phyloP scores from a whole-genome alignment of 2,888 invertebrate genomes.

The Prosopocoilus inquinatus region DNA sequence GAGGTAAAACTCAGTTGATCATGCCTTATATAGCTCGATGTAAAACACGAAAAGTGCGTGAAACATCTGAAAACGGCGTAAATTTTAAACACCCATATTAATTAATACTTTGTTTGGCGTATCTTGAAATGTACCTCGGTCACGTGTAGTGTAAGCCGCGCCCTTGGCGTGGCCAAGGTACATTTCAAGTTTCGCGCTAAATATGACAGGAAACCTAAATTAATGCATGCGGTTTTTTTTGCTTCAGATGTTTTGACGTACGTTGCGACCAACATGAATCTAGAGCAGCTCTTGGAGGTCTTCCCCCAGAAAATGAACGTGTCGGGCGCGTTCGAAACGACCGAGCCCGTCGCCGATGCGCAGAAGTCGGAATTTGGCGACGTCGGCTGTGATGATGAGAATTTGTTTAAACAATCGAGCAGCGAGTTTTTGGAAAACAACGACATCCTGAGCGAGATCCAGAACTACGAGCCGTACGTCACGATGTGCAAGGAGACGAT shows the following conservation, averaged over 20 bases:
- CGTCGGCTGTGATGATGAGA: conserved; percentile 10
- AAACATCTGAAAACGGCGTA: too few species aligned
- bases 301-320: conserved; percentile 47
- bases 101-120: too few species aligned
- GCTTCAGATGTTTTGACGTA: conserved; percentile 51
- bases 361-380: neutral
- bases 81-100: too few species aligned
- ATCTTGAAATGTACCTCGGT: too few species aligned
- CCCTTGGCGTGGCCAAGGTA: too few species aligned
- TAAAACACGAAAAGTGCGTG: too few species aligned
- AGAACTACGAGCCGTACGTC: conserved; percentile 51
- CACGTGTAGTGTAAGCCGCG: too few species aligned
- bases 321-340: conserved; percentile 10
- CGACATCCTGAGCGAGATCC: conserved; percentile 46
- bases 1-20: too few species aligned
- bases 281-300: conserved; percentile 49
- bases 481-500: conserved; percentile 57
- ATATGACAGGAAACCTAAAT: too few species aligned
- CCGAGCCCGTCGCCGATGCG: neutral
- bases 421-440: conserved; percentile 28
- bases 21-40: too few species aligned
- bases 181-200: too few species aligned
- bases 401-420: conserved; percentile 15
- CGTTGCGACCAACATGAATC: conserved; percentile 49
- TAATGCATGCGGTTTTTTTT: conserved; percentile 16